These are phyloP conservation scores for Tethya wilhelma DNA, from an alignment of 37 sponge, comb jelly and placozoan genomes.

Conservation along the genomic window DNA sequence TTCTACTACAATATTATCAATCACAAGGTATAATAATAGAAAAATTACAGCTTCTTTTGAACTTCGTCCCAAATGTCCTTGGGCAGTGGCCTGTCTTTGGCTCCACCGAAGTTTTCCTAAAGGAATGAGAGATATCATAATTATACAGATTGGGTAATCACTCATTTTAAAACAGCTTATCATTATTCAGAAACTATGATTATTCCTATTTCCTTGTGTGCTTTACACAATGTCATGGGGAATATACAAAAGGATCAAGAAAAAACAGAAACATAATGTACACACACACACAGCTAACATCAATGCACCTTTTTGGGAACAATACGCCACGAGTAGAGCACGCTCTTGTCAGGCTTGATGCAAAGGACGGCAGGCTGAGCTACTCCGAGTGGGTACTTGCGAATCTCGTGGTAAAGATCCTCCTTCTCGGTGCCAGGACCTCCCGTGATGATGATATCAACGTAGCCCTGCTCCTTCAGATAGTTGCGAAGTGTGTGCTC, in stretches of 20 bases:
- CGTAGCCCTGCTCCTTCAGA: constrained; percentile 34
- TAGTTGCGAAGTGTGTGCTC: constrained; percentile 51
- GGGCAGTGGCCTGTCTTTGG: constrained; percentile 39
- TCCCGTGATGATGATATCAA: constrained; percentile 37
- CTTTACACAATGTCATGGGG: not conserved
- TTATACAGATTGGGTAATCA: not conserved
- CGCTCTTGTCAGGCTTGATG: constrained; percentile 25
- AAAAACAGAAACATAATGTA: not conserved
- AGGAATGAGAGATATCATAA: not conserved
- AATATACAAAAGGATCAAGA: not conserved
- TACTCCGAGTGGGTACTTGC: constrained; percentile 46
- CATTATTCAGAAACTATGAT: no score
- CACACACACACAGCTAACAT: not conserved
- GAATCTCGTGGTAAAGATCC: constrained; percentile 46
- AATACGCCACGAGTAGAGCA: constrained; percentile 5
- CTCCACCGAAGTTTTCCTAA: constrained; percentile 30
- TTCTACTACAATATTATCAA: no score
- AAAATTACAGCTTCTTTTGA: constrained; percentile 3
- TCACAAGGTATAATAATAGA: no score
- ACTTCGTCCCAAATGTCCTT: constrained; percentile 44
- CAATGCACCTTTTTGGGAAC: not conserved
- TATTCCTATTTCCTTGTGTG: no score
- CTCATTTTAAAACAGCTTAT: no score
- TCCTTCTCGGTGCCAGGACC: constrained; percentile 27
- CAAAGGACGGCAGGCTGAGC: constrained; percentile 63